Evolutionary conservation across 1,140 invertebrate genomes (phyloP).

Genomic region (Dendrolimus kikuchii): DNA sequence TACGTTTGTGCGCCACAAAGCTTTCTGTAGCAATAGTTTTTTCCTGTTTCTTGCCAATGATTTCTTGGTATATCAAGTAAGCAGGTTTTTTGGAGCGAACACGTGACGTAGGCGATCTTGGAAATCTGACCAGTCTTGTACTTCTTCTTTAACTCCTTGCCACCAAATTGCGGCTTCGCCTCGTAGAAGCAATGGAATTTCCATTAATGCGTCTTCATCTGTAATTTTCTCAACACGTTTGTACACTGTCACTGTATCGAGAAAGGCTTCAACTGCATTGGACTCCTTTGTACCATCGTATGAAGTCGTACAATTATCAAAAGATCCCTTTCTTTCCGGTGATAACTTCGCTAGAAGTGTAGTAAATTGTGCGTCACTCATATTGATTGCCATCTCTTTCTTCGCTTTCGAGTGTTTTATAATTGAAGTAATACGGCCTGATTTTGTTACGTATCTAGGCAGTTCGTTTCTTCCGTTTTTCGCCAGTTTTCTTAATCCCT

Average conservation of each 20-base stretch:
- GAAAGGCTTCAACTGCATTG: not conserved
- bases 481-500: no score
- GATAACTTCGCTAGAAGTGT: no score
- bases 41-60: not conserved
- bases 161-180: conserved; percentile 1
- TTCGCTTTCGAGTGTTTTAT: no score
- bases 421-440: no score
- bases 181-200: conserved; percentile 2
- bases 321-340: no score
- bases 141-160: not conserved
- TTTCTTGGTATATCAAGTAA: conserved; percentile 1
- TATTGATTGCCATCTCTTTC: no score
- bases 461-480: no score
- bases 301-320: no score
- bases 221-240: conserved; percentile 1
- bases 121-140: not conserved
- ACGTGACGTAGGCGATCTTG: not conserved
- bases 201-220: conserved; percentile 1
- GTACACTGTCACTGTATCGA: not conserved
- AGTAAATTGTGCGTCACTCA: no score
- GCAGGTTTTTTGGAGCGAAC: conserved; percentile 2
- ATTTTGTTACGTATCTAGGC: no score
- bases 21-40: not conserved
- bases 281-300: no score
- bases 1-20: conserved; percentile 3